A percentile compares a stretch with the other conserved stretches of the same genome.
phyloP scores from a whole-genome alignment of 2,888 invertebrate species.

The Odiellus spinosus region DNA sequence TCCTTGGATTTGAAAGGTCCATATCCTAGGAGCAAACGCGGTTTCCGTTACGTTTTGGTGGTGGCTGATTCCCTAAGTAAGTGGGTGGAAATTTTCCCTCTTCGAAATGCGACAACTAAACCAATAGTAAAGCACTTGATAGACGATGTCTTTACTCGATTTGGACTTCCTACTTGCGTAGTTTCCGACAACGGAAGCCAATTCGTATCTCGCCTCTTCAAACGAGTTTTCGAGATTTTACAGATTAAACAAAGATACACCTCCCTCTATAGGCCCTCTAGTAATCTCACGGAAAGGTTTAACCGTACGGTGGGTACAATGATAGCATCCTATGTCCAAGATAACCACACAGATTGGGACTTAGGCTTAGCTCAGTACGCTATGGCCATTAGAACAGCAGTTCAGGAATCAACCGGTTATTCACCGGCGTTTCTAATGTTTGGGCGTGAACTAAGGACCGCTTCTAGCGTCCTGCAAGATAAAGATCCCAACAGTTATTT shows the following conservation, averaged over 20 bases:
- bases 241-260: background rate
- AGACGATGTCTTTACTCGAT: constrained; percentile 5
- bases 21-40: background rate
- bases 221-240: background rate
- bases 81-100: constrained; percentile 6
- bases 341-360: constrained; percentile 3
- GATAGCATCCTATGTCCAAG: constrained; percentile 4
- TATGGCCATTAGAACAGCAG: constrained; percentile 5
- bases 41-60: constrained; percentile 1
- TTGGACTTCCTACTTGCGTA: constrained; percentile 3
- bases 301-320: constrained; percentile 5
- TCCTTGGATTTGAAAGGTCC: constrained; percentile 4
- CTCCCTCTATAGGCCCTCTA: constrained; percentile 6
- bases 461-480: no score
- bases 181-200: constrained; percentile 4
- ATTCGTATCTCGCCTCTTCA: background rate
- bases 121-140: background rate
- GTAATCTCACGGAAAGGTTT: constrained; percentile 8
- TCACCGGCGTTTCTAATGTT: constrained; percentile 3
- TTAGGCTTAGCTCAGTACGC: constrained; percentile 1
- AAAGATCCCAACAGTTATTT: no score
- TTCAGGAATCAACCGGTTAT: background rate
- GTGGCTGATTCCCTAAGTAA: background rate
- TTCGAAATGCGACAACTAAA: background rate
- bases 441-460: constrained; percentile 2